Evolutionary conservation across 2,797 vertebrate species (phyloP).

Genomic region (Adelosebastes latens): DNA sequence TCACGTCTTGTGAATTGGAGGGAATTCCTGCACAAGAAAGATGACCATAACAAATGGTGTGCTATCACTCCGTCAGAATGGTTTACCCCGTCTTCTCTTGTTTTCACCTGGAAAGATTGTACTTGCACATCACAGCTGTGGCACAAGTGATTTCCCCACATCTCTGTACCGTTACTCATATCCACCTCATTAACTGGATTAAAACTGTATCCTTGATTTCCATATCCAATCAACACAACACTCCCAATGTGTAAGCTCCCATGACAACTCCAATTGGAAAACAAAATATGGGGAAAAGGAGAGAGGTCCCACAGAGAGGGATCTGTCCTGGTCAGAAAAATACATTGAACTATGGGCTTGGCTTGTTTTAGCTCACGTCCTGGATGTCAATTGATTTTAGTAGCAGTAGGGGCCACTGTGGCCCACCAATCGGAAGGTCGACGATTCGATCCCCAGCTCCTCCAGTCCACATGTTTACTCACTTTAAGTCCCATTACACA

Average conservation of each 20-base stretch:
- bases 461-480: no score
- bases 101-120: neutral
- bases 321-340: neutral
- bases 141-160: neutral
- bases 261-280: neutral
- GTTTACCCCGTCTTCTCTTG: neutral
- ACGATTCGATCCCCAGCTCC: no score
- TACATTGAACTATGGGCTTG: neutral
- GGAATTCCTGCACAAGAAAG: constrained; percentile 31
- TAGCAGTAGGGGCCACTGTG: no score
- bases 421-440: no score
- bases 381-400: neutral
- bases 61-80: neutral
- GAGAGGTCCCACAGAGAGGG: neutral
- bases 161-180: neutral
- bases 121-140: neutral
- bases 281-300: no score
- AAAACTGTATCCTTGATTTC: neutral
- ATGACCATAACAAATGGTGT: neutral
- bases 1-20: constrained; percentile 13
- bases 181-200: neutral
- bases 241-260: neutral
- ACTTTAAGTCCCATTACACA: no score
- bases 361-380: neutral
- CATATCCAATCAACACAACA: neutral